Evolutionary conservation across 2,888 invertebrate genomes (phyloP).

Genomic region (Nephrotoma guestfalica): DNA sequence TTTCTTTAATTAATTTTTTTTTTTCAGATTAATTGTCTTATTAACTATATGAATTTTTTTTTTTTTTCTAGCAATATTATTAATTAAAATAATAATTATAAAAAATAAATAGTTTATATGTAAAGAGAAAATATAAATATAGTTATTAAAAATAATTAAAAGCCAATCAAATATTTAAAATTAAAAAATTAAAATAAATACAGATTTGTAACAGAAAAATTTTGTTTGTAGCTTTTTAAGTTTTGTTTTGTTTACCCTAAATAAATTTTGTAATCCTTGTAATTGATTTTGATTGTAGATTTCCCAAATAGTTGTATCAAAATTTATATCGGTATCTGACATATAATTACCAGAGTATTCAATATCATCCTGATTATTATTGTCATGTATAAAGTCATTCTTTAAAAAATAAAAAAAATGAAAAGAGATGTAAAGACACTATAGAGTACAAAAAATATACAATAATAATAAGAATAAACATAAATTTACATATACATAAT

Average conservation of each 20-base stretch:
- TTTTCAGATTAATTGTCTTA: background rate
- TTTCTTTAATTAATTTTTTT: background rate
- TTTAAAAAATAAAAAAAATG: background rate
- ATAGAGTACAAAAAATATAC: background rate
- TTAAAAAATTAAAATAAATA: background rate
- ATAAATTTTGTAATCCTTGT: conserved; percentile 12
- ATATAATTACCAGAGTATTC: conserved; percentile 3
- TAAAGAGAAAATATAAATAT: background rate
- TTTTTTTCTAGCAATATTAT: background rate
- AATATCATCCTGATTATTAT: background rate
- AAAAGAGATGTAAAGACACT: background rate
- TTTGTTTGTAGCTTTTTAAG: background rate
- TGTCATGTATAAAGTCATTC: background rate
- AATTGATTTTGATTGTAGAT: conserved; percentile 13
- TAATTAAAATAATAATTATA: background rate
- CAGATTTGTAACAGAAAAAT: background rate
- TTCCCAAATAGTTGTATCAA: conserved; percentile 16
- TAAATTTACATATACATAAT: background rate
- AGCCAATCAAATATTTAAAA: background rate
- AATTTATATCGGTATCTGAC: conserved; percentile 9
- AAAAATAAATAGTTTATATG: background rate
- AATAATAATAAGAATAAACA: background rate
- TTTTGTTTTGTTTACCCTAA: conserved; percentile 13
- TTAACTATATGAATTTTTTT: background rate
- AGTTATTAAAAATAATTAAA: background rate